phyloP scores from a whole-genome alignment of 2,113 vertebrate genomes.

The Brienomyrus brachyistius region DNA sequence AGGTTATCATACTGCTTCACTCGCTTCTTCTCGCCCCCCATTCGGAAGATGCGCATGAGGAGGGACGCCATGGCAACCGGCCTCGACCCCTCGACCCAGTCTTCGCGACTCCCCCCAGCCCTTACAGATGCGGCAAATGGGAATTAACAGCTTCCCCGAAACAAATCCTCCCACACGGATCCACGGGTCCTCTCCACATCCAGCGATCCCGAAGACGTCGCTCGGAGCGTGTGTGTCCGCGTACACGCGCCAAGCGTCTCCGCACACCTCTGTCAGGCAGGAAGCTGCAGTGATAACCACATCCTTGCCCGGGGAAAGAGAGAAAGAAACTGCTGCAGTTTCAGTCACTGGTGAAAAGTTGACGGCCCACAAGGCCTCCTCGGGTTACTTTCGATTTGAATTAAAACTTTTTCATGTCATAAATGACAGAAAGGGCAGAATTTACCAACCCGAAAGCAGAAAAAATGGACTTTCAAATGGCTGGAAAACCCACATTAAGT shows the following conservation, averaged over 20 bases:
- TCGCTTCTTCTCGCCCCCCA: conserved; percentile 48
- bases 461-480: not conserved
- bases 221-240: not conserved
- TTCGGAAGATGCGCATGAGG: conserved; percentile 48
- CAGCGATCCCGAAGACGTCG: not conserved
- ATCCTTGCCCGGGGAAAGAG: conserved; percentile 31
- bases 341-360: not conserved
- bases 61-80: conserved; percentile 49
- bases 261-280: conserved; percentile 22
- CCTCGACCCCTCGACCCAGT: not conserved
- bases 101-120: not conserved
- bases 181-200: not conserved
- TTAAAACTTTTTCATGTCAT: too few relatives aligned
- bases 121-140: not conserved
- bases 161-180: not conserved
- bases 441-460: too few relatives aligned
- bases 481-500: not conserved
- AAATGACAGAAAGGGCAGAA: not conserved
- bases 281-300: conserved; percentile 40
- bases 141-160: not conserved
- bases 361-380: not conserved
- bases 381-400: not conserved
- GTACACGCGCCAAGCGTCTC: not conserved
- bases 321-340: not conserved
- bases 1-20: conserved; percentile 34